Conservation (phyloP, 2,888 invertebrate species). For the Blomia tropicalis region DNA sequence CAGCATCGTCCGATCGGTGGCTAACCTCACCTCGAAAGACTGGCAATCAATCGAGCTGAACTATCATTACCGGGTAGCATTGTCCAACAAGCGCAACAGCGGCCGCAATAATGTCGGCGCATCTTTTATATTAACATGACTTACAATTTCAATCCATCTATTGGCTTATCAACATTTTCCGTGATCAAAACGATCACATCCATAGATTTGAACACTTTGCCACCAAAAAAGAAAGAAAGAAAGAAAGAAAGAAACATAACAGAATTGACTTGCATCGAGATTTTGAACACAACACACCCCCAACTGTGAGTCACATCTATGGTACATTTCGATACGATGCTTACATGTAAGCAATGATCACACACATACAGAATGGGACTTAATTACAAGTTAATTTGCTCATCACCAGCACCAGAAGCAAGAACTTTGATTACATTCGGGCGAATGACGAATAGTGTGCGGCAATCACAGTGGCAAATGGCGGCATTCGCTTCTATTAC, state of each 20-base stretch:
- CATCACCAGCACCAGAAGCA: no score
- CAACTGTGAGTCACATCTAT: no score
- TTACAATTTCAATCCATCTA: neutral
- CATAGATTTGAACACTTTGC: neutral
- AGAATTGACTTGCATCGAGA: no score
- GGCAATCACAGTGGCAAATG: no score
- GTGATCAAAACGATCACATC: conserved; percentile 11
- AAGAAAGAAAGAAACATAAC: no score
- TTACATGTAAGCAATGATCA: no score
- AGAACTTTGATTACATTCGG: no score
- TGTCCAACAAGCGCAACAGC: neutral
- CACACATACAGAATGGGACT: neutral
- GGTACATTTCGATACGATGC: no score
- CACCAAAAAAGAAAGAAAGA: neutral
- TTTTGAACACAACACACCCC: no score
- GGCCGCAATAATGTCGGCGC: no score
- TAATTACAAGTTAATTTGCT: conserved; percentile 14
- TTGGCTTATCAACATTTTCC: conserved; percentile 9
- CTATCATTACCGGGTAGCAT: conserved; percentile 5
- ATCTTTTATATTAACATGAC: no score
- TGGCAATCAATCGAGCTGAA: neutral
- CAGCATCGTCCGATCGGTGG: neutral
- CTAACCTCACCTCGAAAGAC: neutral
- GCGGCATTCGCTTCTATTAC: conserved; percentile 1
- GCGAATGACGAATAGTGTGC: no score